Conservation (phyloP, 2,888 invertebrate species). For the Ceriagrion tenellum region DNA sequence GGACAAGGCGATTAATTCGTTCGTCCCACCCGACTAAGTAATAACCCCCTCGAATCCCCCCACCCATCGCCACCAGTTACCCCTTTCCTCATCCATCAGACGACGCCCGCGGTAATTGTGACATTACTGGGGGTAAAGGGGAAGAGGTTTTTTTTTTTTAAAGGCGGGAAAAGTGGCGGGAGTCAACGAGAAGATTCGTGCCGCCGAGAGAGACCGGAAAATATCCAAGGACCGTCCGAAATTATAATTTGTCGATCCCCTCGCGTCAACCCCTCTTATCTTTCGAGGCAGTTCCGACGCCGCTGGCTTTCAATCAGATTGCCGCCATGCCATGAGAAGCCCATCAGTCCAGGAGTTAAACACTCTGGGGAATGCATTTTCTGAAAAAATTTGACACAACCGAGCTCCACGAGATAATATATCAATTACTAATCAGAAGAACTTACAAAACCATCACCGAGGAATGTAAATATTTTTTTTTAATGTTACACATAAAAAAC, state of each 20-base stretch:
- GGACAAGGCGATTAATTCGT: constrained; percentile 31
- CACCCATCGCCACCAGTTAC: background rate
- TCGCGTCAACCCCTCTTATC: no score
- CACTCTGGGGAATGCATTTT: no score
- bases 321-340: no score
- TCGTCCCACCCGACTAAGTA: background rate
- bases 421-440: no score
- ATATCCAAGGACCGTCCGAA: background rate
- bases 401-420: no score
- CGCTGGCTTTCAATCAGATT: no score
- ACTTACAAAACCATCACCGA: no score
- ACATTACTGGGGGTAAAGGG: background rate
- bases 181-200: background rate
- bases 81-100: constrained; percentile 17
- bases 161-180: background rate
- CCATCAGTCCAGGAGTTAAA: no score
- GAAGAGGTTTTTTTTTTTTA: background rate
- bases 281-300: no score
- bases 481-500: no score
- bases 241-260: background rate
- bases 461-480: no score
- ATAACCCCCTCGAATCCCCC: background rate
- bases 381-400: no score
- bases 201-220: background rate
- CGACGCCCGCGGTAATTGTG: background rate